Evolutionary conservation across 2,113 vertebrate species (phyloP).

Genomic region (Cebus imitator): DNA sequence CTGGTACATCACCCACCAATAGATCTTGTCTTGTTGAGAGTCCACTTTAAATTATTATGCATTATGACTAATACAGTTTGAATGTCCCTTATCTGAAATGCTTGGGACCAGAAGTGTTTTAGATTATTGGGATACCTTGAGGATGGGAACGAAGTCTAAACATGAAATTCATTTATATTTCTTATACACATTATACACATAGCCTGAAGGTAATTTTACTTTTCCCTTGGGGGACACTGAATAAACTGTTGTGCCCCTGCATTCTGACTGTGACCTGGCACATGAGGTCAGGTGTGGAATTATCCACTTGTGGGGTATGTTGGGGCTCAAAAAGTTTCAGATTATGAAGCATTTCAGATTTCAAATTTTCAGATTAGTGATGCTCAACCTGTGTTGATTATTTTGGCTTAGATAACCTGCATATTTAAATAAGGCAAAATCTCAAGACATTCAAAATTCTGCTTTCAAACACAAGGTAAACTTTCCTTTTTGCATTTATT

Average conservation of each 20-base stretch:
- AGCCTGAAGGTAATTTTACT: not conserved
- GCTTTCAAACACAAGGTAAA: not conserved
- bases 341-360: not conserved
- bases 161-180: not conserved
- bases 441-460: not conserved
- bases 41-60: not conserved
- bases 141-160: not conserved
- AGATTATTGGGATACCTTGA: not conserved
- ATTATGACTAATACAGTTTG: not conserved
- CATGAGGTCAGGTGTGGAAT: not conserved
- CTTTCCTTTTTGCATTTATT: not conserved
- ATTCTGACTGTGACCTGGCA: not conserved
- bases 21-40: not conserved
- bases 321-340: not conserved
- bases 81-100: not conserved
- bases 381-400: not conserved
- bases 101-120: not conserved
- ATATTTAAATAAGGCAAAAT: conserved; percentile 27
- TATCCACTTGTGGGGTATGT: not conserved
- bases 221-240: not conserved
- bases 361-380: not conserved
- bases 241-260: not conserved
- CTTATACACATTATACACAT: not conserved
- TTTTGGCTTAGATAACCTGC: not conserved
- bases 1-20: not conserved